Base-by-base conservation (phyloP, 2,888 invertebrate genomes). In the Cancer borealis region DNA sequence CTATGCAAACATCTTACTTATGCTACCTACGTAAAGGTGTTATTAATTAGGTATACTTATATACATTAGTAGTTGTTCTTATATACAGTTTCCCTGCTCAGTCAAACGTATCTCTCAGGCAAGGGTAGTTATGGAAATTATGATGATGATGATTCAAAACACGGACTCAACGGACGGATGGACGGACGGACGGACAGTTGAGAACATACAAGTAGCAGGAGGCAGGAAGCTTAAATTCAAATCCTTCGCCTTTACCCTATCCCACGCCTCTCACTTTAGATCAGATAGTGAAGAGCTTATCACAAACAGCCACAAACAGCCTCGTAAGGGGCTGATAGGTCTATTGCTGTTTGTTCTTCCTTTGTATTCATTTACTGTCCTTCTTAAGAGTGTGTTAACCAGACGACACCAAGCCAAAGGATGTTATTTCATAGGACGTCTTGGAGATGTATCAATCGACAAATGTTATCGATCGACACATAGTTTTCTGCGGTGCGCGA, bases 41-140 rank as follows among this genome's bases (percentile, higher is more conserved):
- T n/a, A 79, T 79, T 5, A n/a, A 79, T 79, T 79, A 79, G 26
- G 26, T 30, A 66, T 66, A 79, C 26, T 79, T 79, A 79, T 30
- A 26, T 79, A n/a, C 79, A 79, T 79, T 26, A 79, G 79, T 79
- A n/a, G n/a, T 54, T 79, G 79, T 79, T n/a, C 12, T 79, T 79
- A 79, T 79, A 10, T 79, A 79, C 79, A 79, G 26, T 8, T 66
- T 66, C 79, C 8, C 79, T 30, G 79, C 79, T 30, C 79, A 30
- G 79, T 8, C 0, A 26, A 26, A 79, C 79, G 26, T 26, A 26
- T n/a, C 79, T 79, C 26, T 79, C 3, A 79, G 79, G 26, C 8
- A 30, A 26, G 79, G 26, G 26, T n/a, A 21, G 17, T 66, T 66
- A 66, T 66, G 21, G 60, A 12, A 4, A 21, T 66, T 21, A 17